A percentile compares a stretch with the other conserved stretches of the same genome.
Conservation (phyloP, 2,888 invertebrate species). For the Flexamia atlantica region DNA sequence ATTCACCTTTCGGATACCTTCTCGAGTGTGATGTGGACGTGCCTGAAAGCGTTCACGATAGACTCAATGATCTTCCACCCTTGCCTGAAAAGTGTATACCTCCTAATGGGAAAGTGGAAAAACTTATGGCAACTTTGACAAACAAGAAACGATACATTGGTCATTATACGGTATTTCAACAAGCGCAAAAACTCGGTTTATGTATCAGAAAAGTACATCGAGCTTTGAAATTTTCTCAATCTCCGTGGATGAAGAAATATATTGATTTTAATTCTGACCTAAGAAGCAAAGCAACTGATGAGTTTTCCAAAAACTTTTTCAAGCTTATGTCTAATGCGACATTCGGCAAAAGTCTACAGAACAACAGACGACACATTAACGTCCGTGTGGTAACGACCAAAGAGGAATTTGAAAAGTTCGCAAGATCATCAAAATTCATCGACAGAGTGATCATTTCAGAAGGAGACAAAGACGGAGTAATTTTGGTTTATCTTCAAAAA, state of each 20-base stretch:
- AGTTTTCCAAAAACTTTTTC: conserved; percentile 13
- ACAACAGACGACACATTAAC: too few relatives aligned
- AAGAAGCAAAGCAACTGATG: background rate
- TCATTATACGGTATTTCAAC: background rate
- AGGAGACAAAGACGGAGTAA: background rate
- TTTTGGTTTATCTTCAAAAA: background rate
- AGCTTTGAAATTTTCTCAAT: conserved; percentile 9
- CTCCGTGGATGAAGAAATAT: background rate
- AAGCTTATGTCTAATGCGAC: background rate
- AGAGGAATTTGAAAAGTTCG: background rate
- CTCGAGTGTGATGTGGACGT: too few relatives aligned
- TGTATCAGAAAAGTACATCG: background rate
- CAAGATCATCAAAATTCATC: background rate
- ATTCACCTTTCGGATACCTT: too few relatives aligned
- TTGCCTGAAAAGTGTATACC: too few relatives aligned
- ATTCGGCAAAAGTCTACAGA: background rate
- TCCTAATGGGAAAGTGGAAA: too few relatives aligned
- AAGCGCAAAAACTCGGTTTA: conserved; percentile 5
- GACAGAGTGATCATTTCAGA: background rate
- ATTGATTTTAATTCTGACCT: too few relatives aligned
- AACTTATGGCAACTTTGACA: too few relatives aligned
- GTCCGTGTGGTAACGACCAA: background rate
- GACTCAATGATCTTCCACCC: too few relatives aligned
- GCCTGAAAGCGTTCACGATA: too few relatives aligned
- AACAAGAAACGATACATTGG: too few relatives aligned